Evolutionary conservation across 1,140 invertebrate species (phyloP).

Genomic region (Brachionus rubens): DNA sequence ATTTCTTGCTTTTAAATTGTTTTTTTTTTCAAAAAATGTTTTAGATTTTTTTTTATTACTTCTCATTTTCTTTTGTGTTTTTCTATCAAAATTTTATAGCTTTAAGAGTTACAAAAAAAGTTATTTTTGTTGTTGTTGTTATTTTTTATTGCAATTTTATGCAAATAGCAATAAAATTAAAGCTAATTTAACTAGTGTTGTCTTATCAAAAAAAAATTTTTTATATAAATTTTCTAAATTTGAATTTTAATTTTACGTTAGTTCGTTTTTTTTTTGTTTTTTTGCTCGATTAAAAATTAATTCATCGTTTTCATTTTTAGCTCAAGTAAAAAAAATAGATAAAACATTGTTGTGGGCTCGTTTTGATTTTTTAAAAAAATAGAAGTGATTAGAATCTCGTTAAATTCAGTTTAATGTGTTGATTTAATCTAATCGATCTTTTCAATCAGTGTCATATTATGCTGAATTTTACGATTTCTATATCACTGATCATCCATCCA

Average conservation of each 20-base stretch:
- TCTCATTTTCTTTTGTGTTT: neutral
- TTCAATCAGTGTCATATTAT: conserved; percentile 30
- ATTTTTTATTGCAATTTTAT: conserved; percentile 36
- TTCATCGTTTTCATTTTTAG: no score
- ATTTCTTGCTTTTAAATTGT: no score
- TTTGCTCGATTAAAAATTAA: no score
- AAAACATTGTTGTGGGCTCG: no score
- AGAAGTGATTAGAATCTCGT: neutral
- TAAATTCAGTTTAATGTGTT: conserved; percentile 34
- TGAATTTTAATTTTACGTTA: no score
- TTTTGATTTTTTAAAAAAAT: neutral
- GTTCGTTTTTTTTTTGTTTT: no score
- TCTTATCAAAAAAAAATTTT: neutral
- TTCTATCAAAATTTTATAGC: neutral
- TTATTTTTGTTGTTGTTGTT: no score
- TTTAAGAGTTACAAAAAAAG: no score
- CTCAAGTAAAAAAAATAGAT: conserved; percentile 26
- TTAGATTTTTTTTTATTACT: no score
- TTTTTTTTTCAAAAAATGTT: no score
- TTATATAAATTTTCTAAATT: conserved; percentile 36
- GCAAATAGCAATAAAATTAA: conserved; percentile 29
- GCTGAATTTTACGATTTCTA: conserved; percentile 41
- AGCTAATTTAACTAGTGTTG: neutral
- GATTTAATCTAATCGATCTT: neutral
- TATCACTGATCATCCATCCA: neutral